Percentiles rank a stretch among this genome's conserved stretches.
phyloP scores from a whole-genome alignment of 1,140 invertebrate species.

The Samia ricini region DNA sequence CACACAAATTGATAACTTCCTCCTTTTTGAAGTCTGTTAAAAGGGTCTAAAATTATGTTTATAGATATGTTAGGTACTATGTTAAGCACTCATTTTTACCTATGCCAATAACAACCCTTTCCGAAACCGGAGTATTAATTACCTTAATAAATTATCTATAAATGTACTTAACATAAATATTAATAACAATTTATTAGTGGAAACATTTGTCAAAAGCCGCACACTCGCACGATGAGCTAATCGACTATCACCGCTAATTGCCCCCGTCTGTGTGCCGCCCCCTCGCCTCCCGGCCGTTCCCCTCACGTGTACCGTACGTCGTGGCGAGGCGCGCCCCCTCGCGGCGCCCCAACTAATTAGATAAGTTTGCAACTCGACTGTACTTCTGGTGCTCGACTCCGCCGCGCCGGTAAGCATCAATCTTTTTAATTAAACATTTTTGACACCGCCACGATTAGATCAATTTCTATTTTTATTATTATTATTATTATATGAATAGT shows the following conservation, averaged over 20 bases:
- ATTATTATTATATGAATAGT: constrained; percentile 42
- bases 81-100: no score
- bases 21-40: no score
- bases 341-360: constrained; percentile 67
- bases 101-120: background rate
- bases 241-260: constrained; percentile 77
- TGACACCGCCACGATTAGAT: constrained; percentile 71
- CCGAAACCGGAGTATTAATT: background rate
- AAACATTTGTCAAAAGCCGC: constrained; percentile 75
- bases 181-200: constrained; percentile 67
- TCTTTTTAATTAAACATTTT: constrained; percentile 78
- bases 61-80: no score
- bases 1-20: no score
- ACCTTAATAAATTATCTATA: constrained; percentile 51
- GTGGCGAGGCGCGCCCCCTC: constrained; percentile 20
- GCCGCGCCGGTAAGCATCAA: constrained; percentile 74
- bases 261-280: constrained; percentile 44
- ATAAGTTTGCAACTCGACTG: constrained; percentile 76
- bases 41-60: no score
- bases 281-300: constrained; percentile 25
- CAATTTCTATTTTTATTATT: constrained; percentile 54
- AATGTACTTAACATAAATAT: constrained; percentile 67
- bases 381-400: constrained; percentile 69
- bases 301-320: constrained; percentile 15
- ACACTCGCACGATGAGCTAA: constrained; percentile 75